These are phyloP conservation scores for Ranitomeya variabilis DNA, from an alignment of 2,113 vertebrate genomes.

Conservation along the genomic window DNA sequence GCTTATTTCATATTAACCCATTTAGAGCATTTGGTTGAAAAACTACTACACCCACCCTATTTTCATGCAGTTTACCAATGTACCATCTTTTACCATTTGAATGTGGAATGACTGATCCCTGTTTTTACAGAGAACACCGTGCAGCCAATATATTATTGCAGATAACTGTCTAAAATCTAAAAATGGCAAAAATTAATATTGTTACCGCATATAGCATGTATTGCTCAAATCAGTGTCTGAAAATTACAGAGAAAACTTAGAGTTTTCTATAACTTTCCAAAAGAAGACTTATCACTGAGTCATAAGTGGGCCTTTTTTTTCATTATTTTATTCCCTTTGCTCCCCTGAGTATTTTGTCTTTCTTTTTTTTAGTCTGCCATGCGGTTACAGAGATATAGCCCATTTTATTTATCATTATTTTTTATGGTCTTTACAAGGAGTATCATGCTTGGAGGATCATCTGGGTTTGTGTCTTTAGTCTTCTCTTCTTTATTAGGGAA, in stretches of 20 bases:
- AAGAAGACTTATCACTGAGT: too few species aligned
- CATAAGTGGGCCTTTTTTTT: too few species aligned
- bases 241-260: neutral
- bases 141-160: neutral
- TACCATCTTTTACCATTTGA: neutral
- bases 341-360: too few species aligned
- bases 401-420: too few species aligned
- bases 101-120: neutral
- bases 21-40: neutral
- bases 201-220: neutral
- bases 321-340: too few species aligned
- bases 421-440: too few species aligned
- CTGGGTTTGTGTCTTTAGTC: too few species aligned
- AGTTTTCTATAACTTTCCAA: neutral
- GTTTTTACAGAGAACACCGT: neutral
- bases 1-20: constrained; percentile 5
- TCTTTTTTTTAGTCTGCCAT: too few species aligned
- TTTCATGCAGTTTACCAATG: neutral
- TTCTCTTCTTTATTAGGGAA: too few species aligned
- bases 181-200: neutral
- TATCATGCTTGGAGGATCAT: too few species aligned
- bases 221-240: neutral
- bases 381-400: too few species aligned
- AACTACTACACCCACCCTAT: neutral
- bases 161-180: too few species aligned